A percentile compares a stretch with the other conserved stretches of the same genome.
Conservation (phyloP, 2,797 vertebrate species). For the Huso huso region DNA sequence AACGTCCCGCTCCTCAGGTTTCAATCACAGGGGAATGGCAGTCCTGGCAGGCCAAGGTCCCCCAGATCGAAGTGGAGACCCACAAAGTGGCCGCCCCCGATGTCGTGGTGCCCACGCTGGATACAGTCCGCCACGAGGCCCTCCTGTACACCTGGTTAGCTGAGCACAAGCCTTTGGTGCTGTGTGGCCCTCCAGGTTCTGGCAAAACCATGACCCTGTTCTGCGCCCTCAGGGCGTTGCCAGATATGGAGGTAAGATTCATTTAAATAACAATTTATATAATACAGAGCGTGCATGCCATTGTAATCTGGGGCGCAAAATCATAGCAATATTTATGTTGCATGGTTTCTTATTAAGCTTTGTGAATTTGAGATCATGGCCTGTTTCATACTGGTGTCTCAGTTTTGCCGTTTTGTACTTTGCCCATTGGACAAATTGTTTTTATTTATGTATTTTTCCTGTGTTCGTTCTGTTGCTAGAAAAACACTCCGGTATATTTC, state of each 20-base stretch:
- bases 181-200: constrained; percentile 93
- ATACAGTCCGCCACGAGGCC: constrained; percentile 94
- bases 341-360: background rate
- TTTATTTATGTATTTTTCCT: no score
- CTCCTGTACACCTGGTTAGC: constrained; percentile 96
- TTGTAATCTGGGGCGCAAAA: background rate
- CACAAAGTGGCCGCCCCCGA: constrained; percentile 97
- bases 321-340: background rate
- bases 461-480: no score
- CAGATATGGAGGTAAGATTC: constrained; percentile 89
- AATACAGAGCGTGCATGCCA: background rate
- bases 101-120: constrained; percentile 93
- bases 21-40: constrained; percentile 96
- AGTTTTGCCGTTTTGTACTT: no score
- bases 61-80: constrained; percentile 97
- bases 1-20: constrained; percentile 56
- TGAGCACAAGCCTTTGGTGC: constrained; percentile 92
- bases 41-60: constrained; percentile 96
- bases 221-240: constrained; percentile 89
- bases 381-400: no score
- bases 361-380: no score
- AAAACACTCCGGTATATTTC: no score
- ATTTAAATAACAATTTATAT: background rate
- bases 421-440: no score
- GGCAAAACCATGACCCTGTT: constrained; percentile 99